Base-by-base conservation (phyloP, 64 coral and sea anemone genomes). In the Pocillopora verrucosa region DNA sequence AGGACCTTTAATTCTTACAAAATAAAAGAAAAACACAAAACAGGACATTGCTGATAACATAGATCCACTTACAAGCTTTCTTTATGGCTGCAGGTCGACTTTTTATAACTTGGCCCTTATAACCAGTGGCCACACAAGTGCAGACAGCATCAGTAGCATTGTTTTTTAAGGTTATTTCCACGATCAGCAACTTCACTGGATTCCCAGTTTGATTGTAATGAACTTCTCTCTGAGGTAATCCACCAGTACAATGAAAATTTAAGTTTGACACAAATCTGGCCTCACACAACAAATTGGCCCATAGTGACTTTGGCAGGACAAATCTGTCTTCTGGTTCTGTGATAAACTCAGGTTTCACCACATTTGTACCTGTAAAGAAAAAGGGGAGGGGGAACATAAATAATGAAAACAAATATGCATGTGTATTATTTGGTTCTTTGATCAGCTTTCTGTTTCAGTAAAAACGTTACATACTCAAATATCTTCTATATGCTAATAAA, bases 241-340 rank as follows among this genome's bases (percentile, higher is more conserved):
- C 41, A 3, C 82, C 82, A 24, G 35, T 51, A 45, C 82, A 85
- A 22, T 72, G 69, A 36, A 85, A 72, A 12, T 72, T 65, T 11
- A 85, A n/a, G 17, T 57, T 72, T 37, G 41, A 85, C 16, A 85
- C 82, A 72, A 85, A 72, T 65, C 57, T 85, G 11, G 82, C 82
- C 35, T 72, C 64, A 2, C 82, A 85, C 37, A 15, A 14, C 64
- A 85, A 57, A 72, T 0, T 0, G 3, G 4, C 82, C 22, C 0
- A 7, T 0, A 1, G 17, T 11, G 65, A 68, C 16, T 72, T n/a
- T n/a, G 82, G 65, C 11, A 72, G 34, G 17, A 72, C 10, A 25
- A 26, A 72, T 9, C 16, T 15, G 14, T 85, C 13, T 4, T 70
- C 30, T 85, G 82, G 82, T 56, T 85, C 64, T 57, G 9, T 11